Conservation (phyloP, 1,140 invertebrate genomes). For the Oncopeltus fasciatus region DNA sequence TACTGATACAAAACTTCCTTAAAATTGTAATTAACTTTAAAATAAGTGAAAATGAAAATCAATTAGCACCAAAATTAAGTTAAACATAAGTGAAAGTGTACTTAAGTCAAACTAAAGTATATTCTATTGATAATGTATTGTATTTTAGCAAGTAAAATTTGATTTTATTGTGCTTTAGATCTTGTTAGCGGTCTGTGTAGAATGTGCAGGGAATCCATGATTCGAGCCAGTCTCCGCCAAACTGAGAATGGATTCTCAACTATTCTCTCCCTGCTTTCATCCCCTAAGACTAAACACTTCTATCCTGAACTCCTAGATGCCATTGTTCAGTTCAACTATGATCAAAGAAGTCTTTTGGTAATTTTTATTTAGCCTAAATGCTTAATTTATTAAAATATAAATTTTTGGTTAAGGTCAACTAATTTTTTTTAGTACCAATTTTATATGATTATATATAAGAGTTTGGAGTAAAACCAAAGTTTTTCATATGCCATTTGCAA, state of each 20-base stretch:
- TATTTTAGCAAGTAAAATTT: too few relatives aligned
- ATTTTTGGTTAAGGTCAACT: background rate
- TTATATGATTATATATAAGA: too few relatives aligned
- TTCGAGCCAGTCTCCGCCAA: slow-evolving; percentile 11
- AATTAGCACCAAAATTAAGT: too few relatives aligned
- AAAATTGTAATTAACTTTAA: too few relatives aligned
- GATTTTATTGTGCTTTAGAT: too few relatives aligned
- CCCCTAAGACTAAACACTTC: slow-evolving; percentile 15
- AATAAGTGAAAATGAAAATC: too few relatives aligned
- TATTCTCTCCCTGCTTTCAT: slow-evolving; percentile 13
- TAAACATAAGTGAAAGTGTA: too few relatives aligned
- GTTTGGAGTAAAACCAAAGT: slow-evolving; percentile 6
- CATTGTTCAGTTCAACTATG: slow-evolving; percentile 20
- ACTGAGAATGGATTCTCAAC: slow-evolving; percentile 14
- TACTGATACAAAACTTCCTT: too few relatives aligned
- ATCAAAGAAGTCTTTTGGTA: slow-evolving; percentile 13
- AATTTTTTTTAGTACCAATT: background rate
- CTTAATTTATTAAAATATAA: background rate
- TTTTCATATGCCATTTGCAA: too few relatives aligned
- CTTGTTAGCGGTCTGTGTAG: slow-evolving; percentile 18
- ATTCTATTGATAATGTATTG: too few relatives aligned
- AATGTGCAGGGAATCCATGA: slow-evolving; percentile 20
- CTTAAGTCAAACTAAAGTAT: too few relatives aligned
- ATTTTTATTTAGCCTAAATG: slow-evolving; percentile 6
- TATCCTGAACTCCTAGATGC: slow-evolving; percentile 18